Evolutionary conservation across 2,888 invertebrate genomes (phyloP).

Genomic region (Dione vanillae): DNA sequence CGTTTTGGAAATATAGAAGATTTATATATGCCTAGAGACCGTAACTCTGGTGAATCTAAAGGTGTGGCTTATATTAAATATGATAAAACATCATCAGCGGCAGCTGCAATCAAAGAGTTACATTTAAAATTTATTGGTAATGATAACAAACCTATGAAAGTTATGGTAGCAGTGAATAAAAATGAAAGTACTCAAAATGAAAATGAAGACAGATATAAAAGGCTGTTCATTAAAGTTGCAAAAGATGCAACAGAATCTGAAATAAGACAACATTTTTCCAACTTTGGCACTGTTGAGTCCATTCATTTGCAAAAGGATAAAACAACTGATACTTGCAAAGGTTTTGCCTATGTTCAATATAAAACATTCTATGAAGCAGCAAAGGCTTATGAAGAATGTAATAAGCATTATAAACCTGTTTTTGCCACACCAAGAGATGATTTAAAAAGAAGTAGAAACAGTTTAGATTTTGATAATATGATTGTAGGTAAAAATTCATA

Average conservation of each 20-base stretch:
- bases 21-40: slow-evolving; percentile 94
- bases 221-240: slow-evolving; percentile 94
- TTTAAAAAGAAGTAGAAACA: slow-evolving; percentile 68
- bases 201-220: slow-evolving; percentile 74
- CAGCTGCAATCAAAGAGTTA: slow-evolving; percentile 94
- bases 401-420: slow-evolving; percentile 92
- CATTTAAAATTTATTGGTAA: slow-evolving; percentile 90
- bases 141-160: slow-evolving; percentile 92
- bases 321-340: slow-evolving; percentile 91
- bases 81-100: slow-evolving; percentile 95
- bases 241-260: slow-evolving; percentile 91
- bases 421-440: slow-evolving; percentile 93
- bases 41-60: slow-evolving; percentile 92
- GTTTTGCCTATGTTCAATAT: slow-evolving; percentile 96
- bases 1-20: slow-evolving; percentile 94
- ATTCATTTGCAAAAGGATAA: slow-evolving; percentile 92
- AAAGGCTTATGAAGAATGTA: slow-evolving; percentile 94
- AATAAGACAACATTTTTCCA: slow-evolving; percentile 90
- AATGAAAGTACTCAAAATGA: slow-evolving; percentile 63
- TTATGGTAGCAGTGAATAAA: slow-evolving; percentile 91
- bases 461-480: slow-evolving; percentile 53
- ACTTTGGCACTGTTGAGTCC: slow-evolving; percentile 93
- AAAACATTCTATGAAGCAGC: slow-evolving; percentile 92
- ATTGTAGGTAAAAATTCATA: slow-evolving; percentile 40
- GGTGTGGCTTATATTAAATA: slow-evolving; percentile 97